Base-by-base conservation (phyloP, 1,140 invertebrate genomes). In the Drosophila baimaii region DNA sequence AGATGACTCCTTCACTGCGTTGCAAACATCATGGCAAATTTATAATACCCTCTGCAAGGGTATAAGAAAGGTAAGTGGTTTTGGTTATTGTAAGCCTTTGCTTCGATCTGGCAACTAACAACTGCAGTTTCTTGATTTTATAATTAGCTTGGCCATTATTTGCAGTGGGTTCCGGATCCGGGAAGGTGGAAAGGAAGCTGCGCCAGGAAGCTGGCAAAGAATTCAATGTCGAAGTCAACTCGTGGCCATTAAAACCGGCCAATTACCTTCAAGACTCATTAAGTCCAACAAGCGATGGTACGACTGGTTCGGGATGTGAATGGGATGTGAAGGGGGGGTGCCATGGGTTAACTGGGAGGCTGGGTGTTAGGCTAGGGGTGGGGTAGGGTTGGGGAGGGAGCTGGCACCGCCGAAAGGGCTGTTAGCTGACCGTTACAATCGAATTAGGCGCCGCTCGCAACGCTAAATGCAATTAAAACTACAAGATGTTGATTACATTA, bases 401-500 rank as follows among this genome's bases (percentile, higher is more conserved):
- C 25, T n/a, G 29, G 27, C 21, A 43, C 37, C 59, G 27, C 35
- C 69, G 25, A 55, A 69, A 55, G 71, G 51, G 47, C 33, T 78
- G 82, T 71, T 64, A 63, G 82, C 82, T 86, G 82, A 86, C 82
- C 82, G 79, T 86, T 86, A 86, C 82, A 86, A 86, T 86, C 82
- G 82, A 86, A 86, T 86, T 86, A 86, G 82, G 79, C 83, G 83
- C 63, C 79, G 79, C 62, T 88, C 82, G 83, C 79, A 86, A 76
- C 79, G 82, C 68, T 88, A 88, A 88, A 86, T 86, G 82, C 82
- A 86, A 86, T 86, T 86, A 86, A 86, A 86, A 86, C 83, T 86
- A 76, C 75, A 86, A 88, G 82, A 86, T 86, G 82, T 86, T 86
- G 82, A 86, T 86, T 86, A 86, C 82, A 86, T 86, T 86, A 86